Evolutionary conservation across 2,888 invertebrate genomes (phyloP).

Genomic region (Sthenelais limicola): DNA sequence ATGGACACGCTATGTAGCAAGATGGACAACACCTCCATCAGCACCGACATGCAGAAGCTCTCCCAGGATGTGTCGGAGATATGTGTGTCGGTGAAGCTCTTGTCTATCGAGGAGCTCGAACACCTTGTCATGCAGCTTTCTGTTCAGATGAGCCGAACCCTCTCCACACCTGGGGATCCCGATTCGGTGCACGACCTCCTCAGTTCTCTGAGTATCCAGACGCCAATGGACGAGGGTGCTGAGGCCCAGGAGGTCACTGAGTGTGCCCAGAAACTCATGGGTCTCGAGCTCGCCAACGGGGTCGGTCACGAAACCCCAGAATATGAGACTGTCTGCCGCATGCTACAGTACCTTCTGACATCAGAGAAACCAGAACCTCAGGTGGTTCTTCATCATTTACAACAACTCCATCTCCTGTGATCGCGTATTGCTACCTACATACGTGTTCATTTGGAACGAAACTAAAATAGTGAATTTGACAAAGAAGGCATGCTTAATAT

Average conservation of each 20-base stretch:
- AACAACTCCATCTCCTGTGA: conserved; percentile 30
- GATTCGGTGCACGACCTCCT: conserved; percentile 20
- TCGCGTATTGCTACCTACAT: too few species aligned
- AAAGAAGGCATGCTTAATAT: too few species aligned
- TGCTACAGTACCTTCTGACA: conserved; percentile 17
- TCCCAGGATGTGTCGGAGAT: conserved; percentile 16
- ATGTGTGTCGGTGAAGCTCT: conserved; percentile 27
- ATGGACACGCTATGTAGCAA: conserved; percentile 30
- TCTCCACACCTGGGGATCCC: neutral
- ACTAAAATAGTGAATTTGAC: too few species aligned
- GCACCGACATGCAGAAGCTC: neutral
- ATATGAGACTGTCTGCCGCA: conserved; percentile 22
- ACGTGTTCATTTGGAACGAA: too few species aligned
- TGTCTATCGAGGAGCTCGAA: conserved; percentile 23
- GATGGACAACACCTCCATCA: conserved; percentile 25
- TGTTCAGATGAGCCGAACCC: neutral
- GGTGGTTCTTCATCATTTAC: conserved; percentile 8
- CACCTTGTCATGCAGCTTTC: conserved; percentile 21
- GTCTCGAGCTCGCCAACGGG: conserved; percentile 19
- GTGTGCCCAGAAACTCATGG: conserved; percentile 19
- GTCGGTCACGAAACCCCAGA: conserved; percentile 1
- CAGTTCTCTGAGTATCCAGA: conserved; percentile 5
- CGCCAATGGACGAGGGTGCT: neutral
- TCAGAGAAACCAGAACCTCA: conserved; percentile 14
- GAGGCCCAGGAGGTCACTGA: conserved; percentile 21